These are phyloP conservation scores for Pleuronectes platessa DNA, from an alignment of 2,113 vertebrate genomes.

Conservation along the genomic window DNA sequence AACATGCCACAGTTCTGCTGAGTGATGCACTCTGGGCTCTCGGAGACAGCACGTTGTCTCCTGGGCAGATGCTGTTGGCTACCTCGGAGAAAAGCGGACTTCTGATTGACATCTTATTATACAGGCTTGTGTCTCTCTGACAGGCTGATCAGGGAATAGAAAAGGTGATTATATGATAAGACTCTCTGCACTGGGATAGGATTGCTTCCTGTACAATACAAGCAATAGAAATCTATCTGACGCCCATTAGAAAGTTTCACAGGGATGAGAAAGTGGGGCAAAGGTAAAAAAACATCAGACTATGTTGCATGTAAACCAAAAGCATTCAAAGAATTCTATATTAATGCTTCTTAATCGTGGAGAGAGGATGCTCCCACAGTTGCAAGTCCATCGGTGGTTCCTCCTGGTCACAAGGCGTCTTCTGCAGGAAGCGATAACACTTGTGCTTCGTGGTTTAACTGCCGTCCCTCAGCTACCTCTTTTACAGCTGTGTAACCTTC, in stretches of 20 bases:
- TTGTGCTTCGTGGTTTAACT: slow-evolving; percentile 42
- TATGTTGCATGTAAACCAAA: not conserved
- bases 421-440: slow-evolving; percentile 22
- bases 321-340: not conserved
- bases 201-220: slow-evolving; percentile 8
- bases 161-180: slow-evolving; percentile 51
- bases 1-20: slow-evolving; percentile 19
- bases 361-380: not conserved
- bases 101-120: slow-evolving; percentile 69
- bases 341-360: not conserved
- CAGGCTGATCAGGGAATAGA: slow-evolving; percentile 38
- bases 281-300: not conserved
- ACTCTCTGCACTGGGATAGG: slow-evolving; percentile 3
- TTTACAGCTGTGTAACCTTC: slow-evolving; percentile 37
- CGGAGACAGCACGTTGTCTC: slow-evolving; percentile 11
- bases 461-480: slow-evolving; percentile 28
- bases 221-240: slow-evolving; percentile 11
- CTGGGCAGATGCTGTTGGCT: slow-evolving; percentile 27
- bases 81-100: slow-evolving; percentile 20
- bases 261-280: not conserved
- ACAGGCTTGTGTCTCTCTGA: slow-evolving; percentile 45
- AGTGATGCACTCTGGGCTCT: slow-evolving; percentile 26
- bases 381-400: not conserved
- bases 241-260: not conserved
- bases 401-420: slow-evolving; percentile 6